These are phyloP conservation scores for Sminthopsis crassicaudata DNA, from an alignment of 2,113 vertebrate species.

Conservation along the genomic window DNA sequence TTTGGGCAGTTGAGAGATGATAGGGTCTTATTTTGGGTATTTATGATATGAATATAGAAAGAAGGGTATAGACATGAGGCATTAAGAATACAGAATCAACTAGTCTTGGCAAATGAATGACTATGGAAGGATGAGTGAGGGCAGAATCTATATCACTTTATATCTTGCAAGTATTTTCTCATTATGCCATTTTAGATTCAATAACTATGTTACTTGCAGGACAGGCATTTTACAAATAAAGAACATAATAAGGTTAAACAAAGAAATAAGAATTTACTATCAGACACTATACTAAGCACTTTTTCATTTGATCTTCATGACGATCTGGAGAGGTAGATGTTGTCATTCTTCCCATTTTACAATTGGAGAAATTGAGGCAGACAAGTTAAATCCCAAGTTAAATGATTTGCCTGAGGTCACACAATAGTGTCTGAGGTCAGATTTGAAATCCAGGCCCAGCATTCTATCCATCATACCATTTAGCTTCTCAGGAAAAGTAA, in stretches of 20 bases:
- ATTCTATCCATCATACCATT: background rate
- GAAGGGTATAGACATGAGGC: background rate
- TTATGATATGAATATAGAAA: background rate
- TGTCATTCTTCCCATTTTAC: background rate
- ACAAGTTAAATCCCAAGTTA: background rate
- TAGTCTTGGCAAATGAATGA: background rate
- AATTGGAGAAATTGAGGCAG: background rate
- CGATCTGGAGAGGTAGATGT: background rate
- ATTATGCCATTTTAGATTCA: background rate
- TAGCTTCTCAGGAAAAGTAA: background rate
- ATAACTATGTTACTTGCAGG: too few species aligned
- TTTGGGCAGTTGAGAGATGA: background rate
- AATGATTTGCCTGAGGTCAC: background rate
- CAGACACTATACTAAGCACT: background rate
- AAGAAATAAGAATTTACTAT: background rate
- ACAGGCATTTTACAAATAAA: background rate
- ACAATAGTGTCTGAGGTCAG: background rate
- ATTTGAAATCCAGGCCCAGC: background rate
- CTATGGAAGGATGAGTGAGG: background rate
- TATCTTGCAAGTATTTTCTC: background rate
- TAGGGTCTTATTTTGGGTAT: background rate
- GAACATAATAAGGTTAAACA: background rate
- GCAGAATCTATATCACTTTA: background rate
- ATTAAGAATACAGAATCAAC: background rate
- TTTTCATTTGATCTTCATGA: background rate